A percentile compares a stretch with the other conserved stretches of the same genome.
These are phyloP conservation scores for Mustelus asterias DNA, from an alignment of 2,113 vertebrate species.

Conservation along the genomic window DNA sequence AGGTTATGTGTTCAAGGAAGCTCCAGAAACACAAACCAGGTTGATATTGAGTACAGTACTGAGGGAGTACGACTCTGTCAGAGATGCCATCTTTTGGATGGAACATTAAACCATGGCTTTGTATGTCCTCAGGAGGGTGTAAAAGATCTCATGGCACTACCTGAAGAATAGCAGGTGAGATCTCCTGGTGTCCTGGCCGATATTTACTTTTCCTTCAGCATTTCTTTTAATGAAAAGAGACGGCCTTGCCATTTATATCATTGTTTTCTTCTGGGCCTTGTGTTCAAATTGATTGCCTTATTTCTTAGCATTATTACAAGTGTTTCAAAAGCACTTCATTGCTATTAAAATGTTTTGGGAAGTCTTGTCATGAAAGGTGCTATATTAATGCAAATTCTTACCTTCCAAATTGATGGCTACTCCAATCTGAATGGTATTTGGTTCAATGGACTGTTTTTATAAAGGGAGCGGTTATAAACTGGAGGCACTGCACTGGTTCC, in stretches of 20 bases:
- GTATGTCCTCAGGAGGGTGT: not conserved
- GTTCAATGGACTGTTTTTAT: not conserved
- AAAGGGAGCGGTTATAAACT: not conserved
- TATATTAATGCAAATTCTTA: not conserved
- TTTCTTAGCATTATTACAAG: not conserved
- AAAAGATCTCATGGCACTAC: not conserved
- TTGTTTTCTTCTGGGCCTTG: not conserved
- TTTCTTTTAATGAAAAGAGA: not conserved
- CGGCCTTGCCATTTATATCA: not conserved
- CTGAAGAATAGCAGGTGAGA: not conserved
- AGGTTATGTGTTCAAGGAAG: not conserved
- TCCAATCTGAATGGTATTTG: not conserved
- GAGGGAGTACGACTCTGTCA: not conserved
- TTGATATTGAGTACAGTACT: not conserved
- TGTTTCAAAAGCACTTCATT: not conserved
- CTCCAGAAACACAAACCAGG: not conserved
- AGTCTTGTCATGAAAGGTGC: too few species aligned
- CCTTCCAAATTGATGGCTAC: not conserved
- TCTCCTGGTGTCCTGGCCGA: not conserved
- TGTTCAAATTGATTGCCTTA: not conserved
- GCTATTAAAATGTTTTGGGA: not conserved
- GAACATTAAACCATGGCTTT: not conserved
- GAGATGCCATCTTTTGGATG: not conserved
- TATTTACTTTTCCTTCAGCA: not conserved
- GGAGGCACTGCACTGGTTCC: not conserved